Evolutionary conservation across 2,888 invertebrate species (phyloP), one percentile per base, ranked within the genome.

Genomic region (Ectropis crepuscularia): DNA sequence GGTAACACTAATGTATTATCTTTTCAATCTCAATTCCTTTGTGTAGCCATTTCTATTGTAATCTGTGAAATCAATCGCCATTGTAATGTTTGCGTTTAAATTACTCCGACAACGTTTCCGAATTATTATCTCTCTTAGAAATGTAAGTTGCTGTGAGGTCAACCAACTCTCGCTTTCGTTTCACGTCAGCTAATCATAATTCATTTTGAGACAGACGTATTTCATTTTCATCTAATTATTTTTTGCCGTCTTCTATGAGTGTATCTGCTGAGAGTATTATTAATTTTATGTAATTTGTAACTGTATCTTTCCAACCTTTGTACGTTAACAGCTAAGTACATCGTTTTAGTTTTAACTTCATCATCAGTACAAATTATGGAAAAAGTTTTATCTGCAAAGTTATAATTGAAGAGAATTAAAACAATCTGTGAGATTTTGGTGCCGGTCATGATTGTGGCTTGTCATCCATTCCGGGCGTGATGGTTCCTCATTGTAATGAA

Each of bases 161-260:
- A 65, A 62, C 60, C 57, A 60, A 70, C 70, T 67, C 65, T 72
- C 70, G 60, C 67, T 71, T 69, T 68, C 66, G 57, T 71, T 69
- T 71, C 61, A 61, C 69, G 64, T 68, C 65, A 65, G 57, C 59
- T 57, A 67, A 43, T 54, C 67, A 68, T 71, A 62, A 68, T 69
- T 68, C 60, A 70, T 69, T 45, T 68, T 61, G 61, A 70, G 65
- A 63, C 63, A 63, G 60, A 58, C 57, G 64, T 57, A 70, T 71
- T 73, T 69, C 58, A 68, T 69, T 68, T 68, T 69, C 53, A 65
- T 62, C 63, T 68, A 67, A 67, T 71, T 73, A 53, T 55, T 61
- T 67, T 73, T 62, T 63, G 46, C 46, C 48, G 43, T 50, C 47
- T 60, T 39, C 67, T 65, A 53, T 53, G 59, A 59, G 55, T 39